Percentiles rank a stretch among this genome's conserved stretches.
Conservation (phyloP, 37 sponge, comb jelly and placozoan genomes). For the Amphimedon queenslandica region DNA sequence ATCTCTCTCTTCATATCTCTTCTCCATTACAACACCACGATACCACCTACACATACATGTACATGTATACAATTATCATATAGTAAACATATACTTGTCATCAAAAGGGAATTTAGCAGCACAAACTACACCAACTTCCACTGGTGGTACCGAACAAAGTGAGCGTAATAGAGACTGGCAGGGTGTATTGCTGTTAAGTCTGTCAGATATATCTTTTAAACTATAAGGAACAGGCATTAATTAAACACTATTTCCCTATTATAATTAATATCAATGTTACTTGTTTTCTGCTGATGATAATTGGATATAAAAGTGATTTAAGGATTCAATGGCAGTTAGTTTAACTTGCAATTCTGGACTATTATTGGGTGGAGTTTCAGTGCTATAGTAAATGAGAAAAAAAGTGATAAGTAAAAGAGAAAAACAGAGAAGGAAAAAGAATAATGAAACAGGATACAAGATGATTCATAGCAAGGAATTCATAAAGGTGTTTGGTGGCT, state of each 20-base stretch:
- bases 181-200: background rate
- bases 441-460: too few relatives aligned
- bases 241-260: too few relatives aligned
- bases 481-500: too few relatives aligned
- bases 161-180: background rate
- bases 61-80: background rate
- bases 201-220: too few relatives aligned
- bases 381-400: too few relatives aligned
- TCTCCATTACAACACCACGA: conserved; percentile 41
- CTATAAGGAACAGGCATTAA: too few relatives aligned
- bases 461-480: too few relatives aligned
- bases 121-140: conserved; percentile 18
- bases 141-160: background rate
- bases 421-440: too few relatives aligned
- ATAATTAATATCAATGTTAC: conserved; percentile 11
- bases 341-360: too few relatives aligned
- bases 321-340: conserved; percentile 42
- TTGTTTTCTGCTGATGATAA: conserved; percentile 1
- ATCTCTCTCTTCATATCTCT: conserved; percentile 1
- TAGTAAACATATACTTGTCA: conserved; percentile 2
- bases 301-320: conserved; percentile 54
- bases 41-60: conserved; percentile 42
- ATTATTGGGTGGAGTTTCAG: too few relatives aligned
- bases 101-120: conserved; percentile 25
- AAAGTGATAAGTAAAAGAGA: too few relatives aligned